Percentiles rank a stretch among this genome's conserved stretches.
Evolutionary conservation across 1,140 invertebrate species (phyloP).

Genomic region (Heliconius hermathena): DNA sequence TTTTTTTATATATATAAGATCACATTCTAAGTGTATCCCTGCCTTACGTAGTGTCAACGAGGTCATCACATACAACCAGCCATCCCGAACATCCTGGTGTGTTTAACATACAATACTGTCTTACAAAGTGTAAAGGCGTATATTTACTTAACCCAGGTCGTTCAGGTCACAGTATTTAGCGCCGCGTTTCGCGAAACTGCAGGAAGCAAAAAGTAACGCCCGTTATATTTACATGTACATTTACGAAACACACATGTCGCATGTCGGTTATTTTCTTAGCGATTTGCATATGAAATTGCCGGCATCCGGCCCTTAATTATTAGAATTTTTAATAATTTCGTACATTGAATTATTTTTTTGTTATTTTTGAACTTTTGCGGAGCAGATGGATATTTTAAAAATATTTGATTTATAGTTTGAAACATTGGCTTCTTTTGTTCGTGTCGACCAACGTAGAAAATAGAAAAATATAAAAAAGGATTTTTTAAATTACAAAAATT

Average conservation of each 20-base stretch:
- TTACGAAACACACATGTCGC: conserved; percentile 46
- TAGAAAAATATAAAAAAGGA: too few relatives aligned
- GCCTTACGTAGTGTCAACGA: conserved; percentile 43
- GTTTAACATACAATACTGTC: conserved; percentile 69
- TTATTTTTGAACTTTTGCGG: not conserved
- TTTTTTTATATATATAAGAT: not conserved
- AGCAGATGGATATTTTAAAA: not conserved
- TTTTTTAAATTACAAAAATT: not conserved
- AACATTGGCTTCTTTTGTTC: too few relatives aligned
- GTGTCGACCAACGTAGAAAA: too few relatives aligned
- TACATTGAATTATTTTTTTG: not conserved
- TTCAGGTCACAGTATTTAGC: conserved; percentile 39
- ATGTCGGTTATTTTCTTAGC: conserved; percentile 37
- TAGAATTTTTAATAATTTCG: conserved; percentile 1
- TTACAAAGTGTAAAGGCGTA: conserved; percentile 53
- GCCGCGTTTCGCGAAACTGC: conserved; percentile 53
- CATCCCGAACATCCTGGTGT: conserved; percentile 45
- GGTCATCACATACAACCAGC: conserved; percentile 61
- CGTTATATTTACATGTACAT: conserved; percentile 46
- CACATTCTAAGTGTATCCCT: conserved; percentile 1
- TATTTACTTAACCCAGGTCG: conserved; percentile 53
- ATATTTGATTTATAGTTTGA: too few relatives aligned
- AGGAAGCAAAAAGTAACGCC: conserved; percentile 45
- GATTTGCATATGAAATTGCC: conserved; percentile 45
- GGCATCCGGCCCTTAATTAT: conserved; percentile 24